Conservation (phyloP, 1,140 invertebrate species). For the Acromyrmex echinatior region DNA sequence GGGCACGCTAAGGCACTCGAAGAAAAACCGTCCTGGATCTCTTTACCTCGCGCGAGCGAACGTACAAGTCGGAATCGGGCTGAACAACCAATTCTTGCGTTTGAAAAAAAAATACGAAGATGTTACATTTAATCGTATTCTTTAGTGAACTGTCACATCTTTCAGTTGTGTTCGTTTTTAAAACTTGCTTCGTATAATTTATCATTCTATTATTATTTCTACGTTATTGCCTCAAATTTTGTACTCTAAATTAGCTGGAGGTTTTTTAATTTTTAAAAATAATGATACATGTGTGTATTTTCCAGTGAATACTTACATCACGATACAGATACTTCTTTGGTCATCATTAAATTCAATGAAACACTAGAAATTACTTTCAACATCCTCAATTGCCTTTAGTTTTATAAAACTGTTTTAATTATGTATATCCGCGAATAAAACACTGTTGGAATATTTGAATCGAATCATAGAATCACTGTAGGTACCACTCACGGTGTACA, state of each 20-base stretch:
- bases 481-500: background rate
- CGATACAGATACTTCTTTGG: background rate
- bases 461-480: background rate
- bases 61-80: background rate
- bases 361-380: background rate
- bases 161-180: background rate
- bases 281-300: background rate
- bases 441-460: background rate
- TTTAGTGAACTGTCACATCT: background rate
- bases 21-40: background rate
- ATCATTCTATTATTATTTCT: background rate
- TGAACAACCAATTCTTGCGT: background rate
- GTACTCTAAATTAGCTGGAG: background rate
- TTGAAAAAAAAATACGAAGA: background rate
- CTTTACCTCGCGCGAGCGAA: background rate
- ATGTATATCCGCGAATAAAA: background rate
- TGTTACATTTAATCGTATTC: background rate
- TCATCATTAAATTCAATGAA: background rate
- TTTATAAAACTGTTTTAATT: background rate
- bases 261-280: background rate
- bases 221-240: background rate
- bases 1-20: constrained; percentile 29
- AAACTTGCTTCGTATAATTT: background rate
- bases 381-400: background rate
- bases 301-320: constrained; percentile 32